phyloP scores from a whole-genome alignment of 2,113 vertebrate species.

The Brachyistius frenatus region DNA sequence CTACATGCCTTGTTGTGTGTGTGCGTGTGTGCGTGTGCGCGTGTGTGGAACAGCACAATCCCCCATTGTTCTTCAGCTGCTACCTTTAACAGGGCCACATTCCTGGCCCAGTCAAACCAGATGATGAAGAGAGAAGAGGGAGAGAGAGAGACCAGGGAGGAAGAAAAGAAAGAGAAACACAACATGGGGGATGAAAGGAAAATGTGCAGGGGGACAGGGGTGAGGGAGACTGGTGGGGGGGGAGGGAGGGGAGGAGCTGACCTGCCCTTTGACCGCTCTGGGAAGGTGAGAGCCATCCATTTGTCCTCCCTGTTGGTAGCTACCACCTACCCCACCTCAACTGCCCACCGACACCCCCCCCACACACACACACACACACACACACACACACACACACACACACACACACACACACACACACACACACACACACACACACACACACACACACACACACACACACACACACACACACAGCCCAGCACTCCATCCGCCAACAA shows the following conservation, averaged over 20 bases:
- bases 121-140: conserved; percentile 69
- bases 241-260: conserved; percentile 52
- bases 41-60: conserved; percentile 76
- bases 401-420: conserved; percentile 28
- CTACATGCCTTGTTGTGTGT: conserved; percentile 61
- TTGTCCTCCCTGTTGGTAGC: conserved; percentile 85
- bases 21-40: conserved; percentile 47
- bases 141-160: conserved; percentile 2
- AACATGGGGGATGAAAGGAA: conserved; percentile 21
- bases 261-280: conserved; percentile 82
- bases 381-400: neutral
- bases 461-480: conserved; percentile 27
- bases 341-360: conserved; percentile 47
- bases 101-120: conserved; percentile 86
- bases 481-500: conserved; percentile 87
- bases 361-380: conserved; percentile 20
- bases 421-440: conserved; percentile 20
- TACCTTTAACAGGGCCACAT: conserved; percentile 88
- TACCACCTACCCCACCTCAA: conserved; percentile 17
- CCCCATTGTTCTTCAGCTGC: conserved; percentile 83
- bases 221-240: neutral
- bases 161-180: conserved; percentile 25
- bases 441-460: neutral
- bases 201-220: neutral
- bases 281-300: conserved; percentile 90